These are phyloP conservation scores for Sinosuthora webbiana DNA, from an alignment of 2,113 vertebrate genomes.

Conservation along the genomic window DNA sequence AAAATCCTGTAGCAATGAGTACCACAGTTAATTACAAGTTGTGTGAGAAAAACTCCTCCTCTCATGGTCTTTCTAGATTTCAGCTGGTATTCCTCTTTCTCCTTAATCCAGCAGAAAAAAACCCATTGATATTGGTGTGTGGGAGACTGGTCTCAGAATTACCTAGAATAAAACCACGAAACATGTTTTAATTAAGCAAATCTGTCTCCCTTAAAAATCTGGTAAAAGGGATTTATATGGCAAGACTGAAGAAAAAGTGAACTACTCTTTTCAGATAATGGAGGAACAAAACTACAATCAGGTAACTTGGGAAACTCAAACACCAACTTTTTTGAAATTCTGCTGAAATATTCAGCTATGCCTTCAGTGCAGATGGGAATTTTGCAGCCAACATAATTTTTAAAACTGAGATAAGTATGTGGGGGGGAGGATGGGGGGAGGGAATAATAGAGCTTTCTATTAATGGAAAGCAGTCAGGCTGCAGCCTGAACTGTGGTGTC, in stretches of 20 bases:
- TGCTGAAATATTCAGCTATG: not conserved
- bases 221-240: not conserved
- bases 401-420: not conserved
- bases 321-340: not conserved
- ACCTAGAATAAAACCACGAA: not conserved
- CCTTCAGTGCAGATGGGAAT: not conserved
- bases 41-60: accelerated
- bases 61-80: not conserved
- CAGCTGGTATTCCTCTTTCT: not conserved
- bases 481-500: constrained; percentile 31
- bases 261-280: not conserved
- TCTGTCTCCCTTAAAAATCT: not conserved
- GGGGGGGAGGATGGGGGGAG: not conserved
- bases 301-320: not conserved
- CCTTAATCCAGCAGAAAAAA: not conserved
- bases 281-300: not conserved
- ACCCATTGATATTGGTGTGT: not conserved
- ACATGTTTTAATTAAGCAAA: not conserved
- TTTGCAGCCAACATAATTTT: not conserved
- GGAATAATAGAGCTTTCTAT: constrained; percentile 40
- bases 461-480: constrained; percentile 31
- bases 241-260: not conserved
- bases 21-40: not conserved
- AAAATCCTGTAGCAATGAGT: not conserved
- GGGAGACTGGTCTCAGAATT: not conserved